Percentiles rank a stretch among this genome's conserved stretches.
Evolutionary conservation across 2,888 invertebrate genomes (phyloP).

Genomic region (Protodeltote pygarga): DNA sequence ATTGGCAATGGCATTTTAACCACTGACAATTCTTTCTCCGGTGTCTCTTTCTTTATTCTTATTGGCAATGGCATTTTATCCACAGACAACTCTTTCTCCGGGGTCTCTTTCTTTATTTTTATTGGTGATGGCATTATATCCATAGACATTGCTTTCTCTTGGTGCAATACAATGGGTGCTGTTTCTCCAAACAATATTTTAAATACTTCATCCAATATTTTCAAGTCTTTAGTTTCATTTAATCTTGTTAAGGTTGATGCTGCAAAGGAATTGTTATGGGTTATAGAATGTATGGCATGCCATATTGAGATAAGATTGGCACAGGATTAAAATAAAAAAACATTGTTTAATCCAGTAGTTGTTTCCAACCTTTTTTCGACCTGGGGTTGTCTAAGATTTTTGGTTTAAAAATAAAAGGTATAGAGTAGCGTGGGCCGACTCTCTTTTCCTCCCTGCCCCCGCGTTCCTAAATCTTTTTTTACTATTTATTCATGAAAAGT

Average conservation of each 20-base stretch:
- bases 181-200: constrained; percentile 66
- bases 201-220: constrained; percentile 64
- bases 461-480: too few species aligned
- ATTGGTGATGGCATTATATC: constrained; percentile 19
- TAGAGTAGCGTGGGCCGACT: too few species aligned
- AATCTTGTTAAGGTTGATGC: constrained; percentile 66
- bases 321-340: too few species aligned
- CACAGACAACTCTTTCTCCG: constrained; percentile 50
- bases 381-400: too few species aligned
- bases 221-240: constrained; percentile 70
- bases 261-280: constrained; percentile 45
- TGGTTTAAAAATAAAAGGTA: too few species aligned
- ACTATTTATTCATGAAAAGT: too few species aligned
- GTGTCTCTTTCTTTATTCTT: constrained; percentile 32
- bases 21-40: constrained; percentile 49
- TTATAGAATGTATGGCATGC: too few species aligned
- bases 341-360: too few species aligned
- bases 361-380: too few species aligned
- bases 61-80: too few species aligned
- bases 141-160: constrained; percentile 9
- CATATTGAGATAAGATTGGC: too few species aligned
- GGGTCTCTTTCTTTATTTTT: constrained; percentile 24
- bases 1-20: constrained; percentile 18
- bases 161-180: background rate
- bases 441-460: too few species aligned